Conservation (phyloP, 2,113 vertebrate species). For the Cisticola juncidis region DNA sequence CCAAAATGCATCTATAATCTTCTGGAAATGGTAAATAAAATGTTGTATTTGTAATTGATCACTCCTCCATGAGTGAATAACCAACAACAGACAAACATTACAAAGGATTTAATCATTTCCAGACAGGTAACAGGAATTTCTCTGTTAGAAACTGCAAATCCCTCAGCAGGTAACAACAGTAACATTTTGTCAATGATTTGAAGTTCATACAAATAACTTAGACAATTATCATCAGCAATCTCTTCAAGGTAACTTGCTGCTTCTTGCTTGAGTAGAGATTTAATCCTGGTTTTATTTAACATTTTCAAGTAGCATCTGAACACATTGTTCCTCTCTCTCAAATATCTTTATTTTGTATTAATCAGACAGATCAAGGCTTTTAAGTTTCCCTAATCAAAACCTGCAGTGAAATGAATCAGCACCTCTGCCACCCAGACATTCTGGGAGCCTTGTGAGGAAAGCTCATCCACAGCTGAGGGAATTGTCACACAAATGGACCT, state of each 20-base stretch:
- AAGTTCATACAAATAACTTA: background rate
- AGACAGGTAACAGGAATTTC: background rate
- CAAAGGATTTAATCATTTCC: background rate
- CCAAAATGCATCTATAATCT: background rate
- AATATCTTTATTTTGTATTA: background rate
- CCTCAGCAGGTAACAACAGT: background rate
- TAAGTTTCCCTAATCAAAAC: background rate
- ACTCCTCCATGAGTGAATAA: background rate
- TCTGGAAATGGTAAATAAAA: background rate
- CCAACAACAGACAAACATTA: background rate
- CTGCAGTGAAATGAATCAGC: background rate
- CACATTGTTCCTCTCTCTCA: background rate
- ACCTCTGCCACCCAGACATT: background rate
- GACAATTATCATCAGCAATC: background rate
- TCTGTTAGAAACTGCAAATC: background rate
- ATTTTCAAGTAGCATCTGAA: background rate
- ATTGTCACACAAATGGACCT: background rate
- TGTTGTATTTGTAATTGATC: background rate
- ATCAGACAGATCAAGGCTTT: background rate
- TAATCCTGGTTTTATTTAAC: background rate
- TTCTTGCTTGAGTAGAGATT: background rate
- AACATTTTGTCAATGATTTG: background rate
- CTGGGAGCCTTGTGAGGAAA: background rate
- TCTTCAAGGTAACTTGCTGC: background rate
- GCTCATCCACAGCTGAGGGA: background rate